Percentiles rank a stretch among this genome's conserved stretches.
These are phyloP conservation scores for Chirona hameri DNA, from an alignment of 2,888 invertebrate genomes.

Conservation along the genomic window DNA sequence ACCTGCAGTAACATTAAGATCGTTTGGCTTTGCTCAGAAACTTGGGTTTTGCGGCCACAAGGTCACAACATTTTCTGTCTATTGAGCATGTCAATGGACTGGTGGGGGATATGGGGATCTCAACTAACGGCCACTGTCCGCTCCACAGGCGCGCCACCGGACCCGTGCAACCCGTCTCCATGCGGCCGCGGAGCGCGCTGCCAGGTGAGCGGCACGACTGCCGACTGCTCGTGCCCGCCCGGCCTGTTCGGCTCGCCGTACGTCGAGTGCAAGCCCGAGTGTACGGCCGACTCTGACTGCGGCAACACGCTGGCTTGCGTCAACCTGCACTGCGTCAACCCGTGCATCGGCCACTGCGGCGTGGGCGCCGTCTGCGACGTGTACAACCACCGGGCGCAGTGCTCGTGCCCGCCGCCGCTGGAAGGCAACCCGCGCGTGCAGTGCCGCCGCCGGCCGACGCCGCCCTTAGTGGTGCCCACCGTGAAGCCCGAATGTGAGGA, in stretches of 20 bases:
- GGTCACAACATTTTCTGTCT: no score
- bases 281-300: conserved; percentile 73
- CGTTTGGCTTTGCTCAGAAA: no score
- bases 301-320: conserved; percentile 51
- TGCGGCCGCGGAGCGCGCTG: conserved; percentile 43
- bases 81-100: no score
- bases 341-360: conserved; percentile 47
- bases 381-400: conserved; percentile 48
- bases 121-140: background rate
- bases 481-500: conserved; percentile 48
- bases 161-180: conserved; percentile 39
- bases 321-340: conserved; percentile 41
- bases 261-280: conserved; percentile 77
- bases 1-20: no score
- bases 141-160: background rate
- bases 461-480: conserved; percentile 53
- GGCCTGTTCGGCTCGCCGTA: conserved; percentile 27
- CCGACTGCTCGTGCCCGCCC: conserved; percentile 56
- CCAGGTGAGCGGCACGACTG: conserved; percentile 52
- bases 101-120: no score
- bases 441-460: conserved; percentile 35
- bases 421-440: conserved; percentile 43
- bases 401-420: conserved; percentile 44
- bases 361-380: conserved; percentile 68
- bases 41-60: no score